These are phyloP conservation scores for Salvelinus fontinalis DNA, from an alignment of 2,113 vertebrate genomes.

Conservation along the genomic window DNA sequence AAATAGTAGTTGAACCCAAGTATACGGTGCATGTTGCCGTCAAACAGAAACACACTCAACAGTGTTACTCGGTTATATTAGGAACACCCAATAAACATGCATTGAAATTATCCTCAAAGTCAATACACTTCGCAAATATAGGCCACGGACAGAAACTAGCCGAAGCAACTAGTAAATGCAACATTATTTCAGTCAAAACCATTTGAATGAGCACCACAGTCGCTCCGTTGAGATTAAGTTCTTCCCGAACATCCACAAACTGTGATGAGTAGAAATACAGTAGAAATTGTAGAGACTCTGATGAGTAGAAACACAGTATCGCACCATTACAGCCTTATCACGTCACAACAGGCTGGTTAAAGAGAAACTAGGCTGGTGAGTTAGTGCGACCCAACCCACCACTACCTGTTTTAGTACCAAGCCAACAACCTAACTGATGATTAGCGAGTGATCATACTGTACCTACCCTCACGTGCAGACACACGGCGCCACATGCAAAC, in stretches of 20 bases:
- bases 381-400: neutral
- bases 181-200: neutral
- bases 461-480: neutral
- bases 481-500: neutral
- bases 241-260: no score
- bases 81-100: neutral
- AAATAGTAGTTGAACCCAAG: neutral
- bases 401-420: neutral
- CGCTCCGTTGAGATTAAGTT: no score
- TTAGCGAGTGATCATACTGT: neutral
- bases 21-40: neutral
- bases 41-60: neutral
- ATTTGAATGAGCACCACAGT: neutral
- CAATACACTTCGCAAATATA: neutral
- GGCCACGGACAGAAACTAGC: neutral
- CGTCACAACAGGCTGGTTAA: neutral
- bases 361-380: neutral
- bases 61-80: neutral
- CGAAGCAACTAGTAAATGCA: neutral
- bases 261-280: no score
- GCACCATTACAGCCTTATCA: neutral
- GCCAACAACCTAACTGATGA: neutral
- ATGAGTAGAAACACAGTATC: neutral
- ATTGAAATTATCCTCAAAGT: neutral
- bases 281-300: no score